These are phyloP conservation scores for Branchellion lobata DNA, from an alignment of 2,888 invertebrate genomes.

Conservation along the genomic window DNA sequence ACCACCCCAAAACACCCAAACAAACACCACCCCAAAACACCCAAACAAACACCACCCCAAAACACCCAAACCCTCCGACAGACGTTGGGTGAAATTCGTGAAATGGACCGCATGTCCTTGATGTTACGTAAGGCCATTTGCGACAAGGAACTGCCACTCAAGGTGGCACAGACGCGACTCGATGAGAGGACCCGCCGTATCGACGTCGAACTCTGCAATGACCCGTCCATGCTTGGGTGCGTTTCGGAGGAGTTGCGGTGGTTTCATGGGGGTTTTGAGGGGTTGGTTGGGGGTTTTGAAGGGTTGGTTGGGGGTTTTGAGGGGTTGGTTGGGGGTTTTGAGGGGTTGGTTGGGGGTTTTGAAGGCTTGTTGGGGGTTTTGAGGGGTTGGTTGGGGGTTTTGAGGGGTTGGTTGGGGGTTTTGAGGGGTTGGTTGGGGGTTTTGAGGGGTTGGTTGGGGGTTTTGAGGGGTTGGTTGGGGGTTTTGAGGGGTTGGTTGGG, in stretches of 20 bases:
- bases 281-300: too few species aligned
- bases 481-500: too few species aligned
- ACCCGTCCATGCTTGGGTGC: conserved; percentile 77
- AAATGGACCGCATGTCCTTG: conserved; percentile 84
- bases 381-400: too few species aligned
- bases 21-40: not conserved
- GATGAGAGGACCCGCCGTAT: conserved; percentile 85
- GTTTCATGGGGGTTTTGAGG: not conserved
- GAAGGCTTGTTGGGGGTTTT: too few species aligned
- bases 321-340: too few species aligned
- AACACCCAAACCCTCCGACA: too few species aligned
- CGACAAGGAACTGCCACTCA: conserved; percentile 71
- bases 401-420: too few species aligned
- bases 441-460: too few species aligned
- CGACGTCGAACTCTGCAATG: conserved; percentile 85
- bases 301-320: too few species aligned
- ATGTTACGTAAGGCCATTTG: conserved; percentile 83
- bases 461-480: too few species aligned
- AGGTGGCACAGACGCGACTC: conserved; percentile 75
- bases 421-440: too few species aligned
- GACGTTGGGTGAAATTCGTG: conserved; percentile 73
- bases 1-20: not conserved
- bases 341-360: too few species aligned
- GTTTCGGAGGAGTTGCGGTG: conserved; percentile 43
- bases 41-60: not conserved